Evolutionary conservation across 1,140 invertebrate genomes (phyloP).

Genomic region (Semibalanus balanoides): DNA sequence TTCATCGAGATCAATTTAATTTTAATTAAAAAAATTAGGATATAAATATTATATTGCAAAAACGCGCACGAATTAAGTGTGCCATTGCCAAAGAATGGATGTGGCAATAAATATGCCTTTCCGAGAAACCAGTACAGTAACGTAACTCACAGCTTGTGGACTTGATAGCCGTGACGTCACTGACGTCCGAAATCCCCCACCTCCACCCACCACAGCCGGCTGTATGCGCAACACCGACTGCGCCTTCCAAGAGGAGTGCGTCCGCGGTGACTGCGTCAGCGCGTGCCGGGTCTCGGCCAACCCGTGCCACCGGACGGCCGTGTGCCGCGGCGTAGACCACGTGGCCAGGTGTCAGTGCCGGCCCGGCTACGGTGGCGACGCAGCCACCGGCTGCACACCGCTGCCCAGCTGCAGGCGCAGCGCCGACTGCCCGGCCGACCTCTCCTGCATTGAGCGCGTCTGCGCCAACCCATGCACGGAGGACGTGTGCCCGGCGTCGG

Average conservation of each 20-base stretch:
- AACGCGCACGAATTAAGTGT: no score
- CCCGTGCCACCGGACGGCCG: constrained; percentile 54
- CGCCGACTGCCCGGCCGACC: constrained; percentile 26
- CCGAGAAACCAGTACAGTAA: no score
- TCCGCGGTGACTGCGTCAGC: constrained; percentile 25
- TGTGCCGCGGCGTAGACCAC: constrained; percentile 33
- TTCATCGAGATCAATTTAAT: no score
- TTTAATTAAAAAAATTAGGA: no score
- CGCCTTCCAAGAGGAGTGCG: constrained; percentile 24
- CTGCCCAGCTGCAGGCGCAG: constrained; percentile 32
- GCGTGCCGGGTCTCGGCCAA: constrained; percentile 35
- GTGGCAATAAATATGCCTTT: no score
- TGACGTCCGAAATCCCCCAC: no score
- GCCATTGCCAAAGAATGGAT: no score
- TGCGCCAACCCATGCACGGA: constrained; percentile 22
- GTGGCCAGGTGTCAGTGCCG: constrained; percentile 54
- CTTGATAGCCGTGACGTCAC: no score
- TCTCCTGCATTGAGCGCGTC: constrained; percentile 25
- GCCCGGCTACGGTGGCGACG: constrained; percentile 47
- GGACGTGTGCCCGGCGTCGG: constrained; percentile 15
- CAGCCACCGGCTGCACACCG: constrained; percentile 50
- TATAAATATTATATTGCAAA: no score
- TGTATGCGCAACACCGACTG: constrained; percentile 26
- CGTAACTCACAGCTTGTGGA: no score
- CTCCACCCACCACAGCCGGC: constrained; percentile 11